These are phyloP conservation scores for Tyrophagus putrescentiae DNA, from an alignment of 1,140 invertebrate species.

Conservation along the genomic window DNA sequence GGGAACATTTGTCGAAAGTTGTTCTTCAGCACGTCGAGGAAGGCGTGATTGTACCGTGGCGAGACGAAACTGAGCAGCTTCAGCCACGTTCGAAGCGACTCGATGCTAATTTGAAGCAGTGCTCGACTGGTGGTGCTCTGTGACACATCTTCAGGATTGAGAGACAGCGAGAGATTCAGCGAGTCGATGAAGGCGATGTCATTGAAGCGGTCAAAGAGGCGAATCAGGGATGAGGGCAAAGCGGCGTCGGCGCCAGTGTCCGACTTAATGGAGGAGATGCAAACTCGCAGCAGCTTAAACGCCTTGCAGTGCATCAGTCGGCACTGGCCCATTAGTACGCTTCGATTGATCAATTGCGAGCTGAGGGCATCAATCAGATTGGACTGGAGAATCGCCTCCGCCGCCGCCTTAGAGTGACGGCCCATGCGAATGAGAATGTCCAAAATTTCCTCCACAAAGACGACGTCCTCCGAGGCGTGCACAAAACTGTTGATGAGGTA, in stretches of 20 bases:
- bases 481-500: slow-evolving; percentile 15
- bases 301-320: slow-evolving; percentile 1
- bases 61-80: not conserved
- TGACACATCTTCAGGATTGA: slow-evolving; percentile 16
- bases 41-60: not conserved
- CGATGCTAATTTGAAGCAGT: slow-evolving; percentile 19
- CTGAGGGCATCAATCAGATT: slow-evolving; percentile 16
- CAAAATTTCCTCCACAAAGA: slow-evolving; percentile 8
- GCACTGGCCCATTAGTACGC: not conserved
- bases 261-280: not conserved
- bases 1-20: slow-evolving; percentile 19
- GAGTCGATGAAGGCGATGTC: slow-evolving; percentile 1
- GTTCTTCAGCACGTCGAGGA: not conserved
- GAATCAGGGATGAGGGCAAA: not conserved
- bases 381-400: not conserved
- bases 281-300: slow-evolving; percentile 20
- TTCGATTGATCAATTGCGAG: not conserved
- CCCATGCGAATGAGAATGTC: slow-evolving; percentile 24
- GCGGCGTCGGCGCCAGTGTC: not conserved
- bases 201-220: not conserved
- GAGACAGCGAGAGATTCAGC: slow-evolving; percentile 13
- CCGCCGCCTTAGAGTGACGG: slow-evolving; percentile 17
- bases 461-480: slow-evolving; percentile 4
- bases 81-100: slow-evolving; percentile 20
- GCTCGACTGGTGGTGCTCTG: not conserved